These are phyloP conservation scores for Leucania comma DNA, from an alignment of 2,888 invertebrate genomes.

Conservation along the genomic window DNA sequence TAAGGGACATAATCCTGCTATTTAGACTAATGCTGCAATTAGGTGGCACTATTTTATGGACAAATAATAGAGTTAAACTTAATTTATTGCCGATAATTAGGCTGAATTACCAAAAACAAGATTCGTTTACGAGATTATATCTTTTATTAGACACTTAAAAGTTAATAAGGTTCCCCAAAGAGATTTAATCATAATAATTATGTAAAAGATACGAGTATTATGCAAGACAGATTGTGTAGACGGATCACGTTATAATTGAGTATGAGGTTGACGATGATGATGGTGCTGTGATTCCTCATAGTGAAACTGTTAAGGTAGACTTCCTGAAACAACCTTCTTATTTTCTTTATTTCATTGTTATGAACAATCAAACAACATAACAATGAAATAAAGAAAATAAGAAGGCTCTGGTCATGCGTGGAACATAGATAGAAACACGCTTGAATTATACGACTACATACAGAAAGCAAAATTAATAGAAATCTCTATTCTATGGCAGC, in stretches of 20 bases:
- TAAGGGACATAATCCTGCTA: slow-evolving; percentile 6
- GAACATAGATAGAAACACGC: too few species aligned
- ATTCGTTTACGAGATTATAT: slow-evolving; percentile 22
- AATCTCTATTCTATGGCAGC: too few species aligned
- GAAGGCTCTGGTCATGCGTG: too few species aligned
- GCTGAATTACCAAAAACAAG: slow-evolving; percentile 25
- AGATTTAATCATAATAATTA: slow-evolving; percentile 4
- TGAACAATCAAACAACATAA: too few species aligned
- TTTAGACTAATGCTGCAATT: slow-evolving; percentile 32
- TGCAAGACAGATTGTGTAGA: neutral
- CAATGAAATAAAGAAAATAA: too few species aligned
- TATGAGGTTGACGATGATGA: too few species aligned
- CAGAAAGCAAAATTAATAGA: too few species aligned
- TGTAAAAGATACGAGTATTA: slow-evolving; percentile 20
- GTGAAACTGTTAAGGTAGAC: too few species aligned
- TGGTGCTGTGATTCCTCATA: too few species aligned
- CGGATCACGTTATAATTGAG: neutral
- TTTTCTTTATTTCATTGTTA: too few species aligned
- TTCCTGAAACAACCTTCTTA: too few species aligned
- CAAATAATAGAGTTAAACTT: slow-evolving; percentile 14
- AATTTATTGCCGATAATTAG: slow-evolving; percentile 35
- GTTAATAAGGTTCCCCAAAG: slow-evolving; percentile 8
- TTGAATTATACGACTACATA: too few species aligned
- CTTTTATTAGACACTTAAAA: slow-evolving; percentile 31
- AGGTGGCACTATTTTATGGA: slow-evolving; percentile 2